These are phyloP conservation scores for Crocidura indochinensis DNA, from an alignment of 2,797 vertebrate species.

Conservation along the genomic window DNA sequence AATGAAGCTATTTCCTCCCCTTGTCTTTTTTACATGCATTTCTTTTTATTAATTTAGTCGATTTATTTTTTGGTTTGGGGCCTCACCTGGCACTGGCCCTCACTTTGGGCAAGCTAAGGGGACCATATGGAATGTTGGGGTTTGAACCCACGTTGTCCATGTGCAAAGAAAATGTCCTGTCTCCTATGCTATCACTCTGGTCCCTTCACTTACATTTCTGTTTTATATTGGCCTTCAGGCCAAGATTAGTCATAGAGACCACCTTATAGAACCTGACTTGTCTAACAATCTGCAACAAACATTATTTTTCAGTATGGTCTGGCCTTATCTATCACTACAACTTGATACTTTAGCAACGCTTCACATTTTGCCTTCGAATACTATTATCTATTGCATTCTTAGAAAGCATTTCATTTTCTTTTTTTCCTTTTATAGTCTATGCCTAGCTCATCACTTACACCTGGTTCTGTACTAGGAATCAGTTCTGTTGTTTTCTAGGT, in stretches of 20 bases:
- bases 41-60: too few relatives aligned
- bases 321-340: not conserved
- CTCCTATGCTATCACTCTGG: too few relatives aligned
- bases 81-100: too few relatives aligned
- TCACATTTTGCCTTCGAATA: not conserved
- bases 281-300: not conserved
- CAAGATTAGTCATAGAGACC: not conserved
- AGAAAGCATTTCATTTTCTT: not conserved
- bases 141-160: too few relatives aligned
- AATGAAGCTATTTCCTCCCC: not conserved
- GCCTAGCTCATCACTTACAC: too few relatives aligned
- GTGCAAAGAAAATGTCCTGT: too few relatives aligned
- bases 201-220: not conserved
- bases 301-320: not conserved
- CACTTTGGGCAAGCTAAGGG: too few relatives aligned
- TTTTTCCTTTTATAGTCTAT: not conserved
- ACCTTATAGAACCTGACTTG: not conserved
- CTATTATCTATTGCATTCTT: not conserved
- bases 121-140: too few relatives aligned
- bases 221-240: not conserved
- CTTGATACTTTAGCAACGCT: not conserved
- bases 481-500: too few relatives aligned
- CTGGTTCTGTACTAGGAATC: too few relatives aligned
- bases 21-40: too few relatives aligned
- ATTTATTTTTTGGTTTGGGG: not conserved